A percentile compares a stretch with the other conserved stretches of the same genome.
These are phyloP conservation scores for Sebastes fasciatus DNA, from an alignment of 2,113 vertebrate genomes.

Conservation along the genomic window DNA sequence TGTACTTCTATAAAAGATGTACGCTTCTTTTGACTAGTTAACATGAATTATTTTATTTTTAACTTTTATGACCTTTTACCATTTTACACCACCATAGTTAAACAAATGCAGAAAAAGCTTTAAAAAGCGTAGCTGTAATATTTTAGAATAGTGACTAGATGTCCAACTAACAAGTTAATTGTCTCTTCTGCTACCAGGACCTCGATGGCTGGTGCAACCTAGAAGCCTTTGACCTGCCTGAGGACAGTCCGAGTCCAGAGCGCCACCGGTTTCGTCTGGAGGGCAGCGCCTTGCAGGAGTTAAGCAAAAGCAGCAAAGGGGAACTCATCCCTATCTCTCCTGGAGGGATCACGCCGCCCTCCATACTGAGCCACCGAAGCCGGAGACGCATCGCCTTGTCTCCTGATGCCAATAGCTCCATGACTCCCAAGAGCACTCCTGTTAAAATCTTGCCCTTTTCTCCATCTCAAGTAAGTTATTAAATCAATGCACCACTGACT, in stretches of 20 bases:
- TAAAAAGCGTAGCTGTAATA: background rate
- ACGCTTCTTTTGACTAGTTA: background rate
- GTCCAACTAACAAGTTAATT: background rate
- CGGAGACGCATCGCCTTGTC: conserved; percentile 90
- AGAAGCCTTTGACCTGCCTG: conserved; percentile 92
- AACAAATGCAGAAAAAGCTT: background rate
- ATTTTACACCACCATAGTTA: background rate
- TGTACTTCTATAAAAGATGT: background rate
- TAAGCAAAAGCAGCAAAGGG: conserved; percentile 93
- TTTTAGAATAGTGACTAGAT: background rate
- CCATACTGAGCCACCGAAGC: conserved; percentile 89
- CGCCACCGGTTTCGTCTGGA: conserved; percentile 92
- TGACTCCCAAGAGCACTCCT: conserved; percentile 96
- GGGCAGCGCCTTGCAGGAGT: conserved; percentile 92
- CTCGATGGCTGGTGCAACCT: conserved; percentile 95
- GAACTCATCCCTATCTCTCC: conserved; percentile 98
- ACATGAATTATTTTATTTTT: no score
- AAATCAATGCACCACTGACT: fast-evolving
- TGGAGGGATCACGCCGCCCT: conserved; percentile 89
- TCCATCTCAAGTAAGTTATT: conserved; percentile 90
- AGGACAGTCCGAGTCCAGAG: conserved; percentile 74
- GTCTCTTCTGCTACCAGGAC: conserved; percentile 82
- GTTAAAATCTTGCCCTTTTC: conserved; percentile 97
- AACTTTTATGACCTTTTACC: no score
- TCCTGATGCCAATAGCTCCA: conserved; percentile 89